Base-by-base conservation (phyloP, 2,888 invertebrate genomes). In the Euzetes globulus region DNA sequence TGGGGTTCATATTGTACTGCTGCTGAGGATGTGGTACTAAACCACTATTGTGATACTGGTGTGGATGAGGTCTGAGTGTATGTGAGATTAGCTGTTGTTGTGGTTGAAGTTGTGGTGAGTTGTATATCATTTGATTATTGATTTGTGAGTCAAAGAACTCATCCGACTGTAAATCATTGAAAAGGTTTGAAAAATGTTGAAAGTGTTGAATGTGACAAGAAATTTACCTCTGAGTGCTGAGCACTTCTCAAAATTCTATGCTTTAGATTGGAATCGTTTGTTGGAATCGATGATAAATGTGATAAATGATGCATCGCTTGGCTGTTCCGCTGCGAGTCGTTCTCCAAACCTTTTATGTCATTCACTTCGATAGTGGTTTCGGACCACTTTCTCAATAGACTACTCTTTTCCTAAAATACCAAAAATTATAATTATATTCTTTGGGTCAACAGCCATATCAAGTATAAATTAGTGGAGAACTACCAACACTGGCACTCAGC, bases 51-150 rank as follows among this genome's bases (percentile, higher is more conserved):
- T 68, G n/a, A 22, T 41, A 68, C 68, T 41, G 68, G 3, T 68
- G 68, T 19, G 71, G 71, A 52, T 71, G 71, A 71, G 71, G 71
- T 55, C 71, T 52, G 33, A 27, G 71, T 60, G 60, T 41, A 72
- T 41, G 72, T 25, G 72, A 41, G 22, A 55, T 55, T 11, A 72
- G 11, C 22, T 72, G 72, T 58, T 55, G 72, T 17, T 41, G 72
- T 72, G 52, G 37, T 68, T 68, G 68, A 1, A 68, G 29, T n/a
- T 55, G 58, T 72, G 19, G 22, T 71, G 71, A 29, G 11, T 68
- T 68, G 17, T 68, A 68, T 19, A 68, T 17, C 37, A 68, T 41
- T 4, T n/a, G 45, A 68, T 68, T 68, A 41, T 68, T 17, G 41
- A 68, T 41, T 68, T 37, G 41, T 11, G 68, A 33, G n/a, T 68